Evolutionary conservation across 2,888 invertebrate species (phyloP), one percentile per base, ranked within the genome.

Genomic region (Erebia palarica): DNA sequence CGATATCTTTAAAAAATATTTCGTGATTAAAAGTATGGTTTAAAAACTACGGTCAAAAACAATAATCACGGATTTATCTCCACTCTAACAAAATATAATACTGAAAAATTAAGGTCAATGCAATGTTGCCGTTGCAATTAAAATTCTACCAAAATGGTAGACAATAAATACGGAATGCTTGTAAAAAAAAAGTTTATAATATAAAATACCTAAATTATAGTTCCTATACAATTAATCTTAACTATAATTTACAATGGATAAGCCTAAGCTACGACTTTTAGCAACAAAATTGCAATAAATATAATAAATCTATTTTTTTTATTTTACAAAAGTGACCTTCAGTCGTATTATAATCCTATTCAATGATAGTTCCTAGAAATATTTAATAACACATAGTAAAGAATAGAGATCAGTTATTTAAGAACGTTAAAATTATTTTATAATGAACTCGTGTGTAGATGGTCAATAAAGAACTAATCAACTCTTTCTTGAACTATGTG

Each of bases 121-220:
- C 67, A 59, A 53, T 68, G 55, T 66, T 71, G 36, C 68, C 61
- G 27, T 70, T 70, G 65, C 63, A 61, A 53, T 16, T 71, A 72
- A 65, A 73, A 7, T 61, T 42, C 68, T 75, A 76, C 63, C 58
- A 71, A 73, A 76, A 75, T 74, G 77, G 82, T 80, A 80, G 80
- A 75, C 77, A 78, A 80, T 78, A 77, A 84, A 84, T 83, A 82
- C 79, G 84, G 84, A 86, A 85, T 86, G 84, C 81, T 78, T 79
- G 74, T 75, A 77, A 74, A 77, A 73, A 65, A 21, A 74, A 77
- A 73, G 61, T 16, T 11, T 63, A 21, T 63, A 18, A 27, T 27
- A 63, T 73, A 75, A 73, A 75, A 70, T 69, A 73, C 75, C 79
- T 81, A 78, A 75, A 49, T 57, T 64, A 63, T 75, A 69, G 74